Conservation (phyloP, 2,888 invertebrate genomes). For the Melinopterus prodromus region DNA sequence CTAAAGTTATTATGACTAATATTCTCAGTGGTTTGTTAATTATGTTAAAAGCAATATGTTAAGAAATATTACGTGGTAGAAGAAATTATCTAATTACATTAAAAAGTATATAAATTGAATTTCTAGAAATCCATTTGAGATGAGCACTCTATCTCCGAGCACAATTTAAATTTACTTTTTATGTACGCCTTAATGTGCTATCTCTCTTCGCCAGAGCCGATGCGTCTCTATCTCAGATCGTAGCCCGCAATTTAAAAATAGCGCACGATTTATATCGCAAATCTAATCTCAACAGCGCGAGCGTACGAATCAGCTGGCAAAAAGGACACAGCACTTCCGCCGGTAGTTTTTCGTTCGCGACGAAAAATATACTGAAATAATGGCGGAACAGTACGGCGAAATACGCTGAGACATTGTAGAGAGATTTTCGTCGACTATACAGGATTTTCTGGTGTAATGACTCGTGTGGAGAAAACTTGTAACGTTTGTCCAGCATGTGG, state of each 20-base stretch:
- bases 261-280: not conserved
- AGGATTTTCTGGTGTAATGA: not conserved
- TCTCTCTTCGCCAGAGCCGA: not conserved
- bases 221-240: not conserved
- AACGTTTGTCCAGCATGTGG: not conserved
- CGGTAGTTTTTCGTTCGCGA: not conserved
- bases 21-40: too few species aligned
- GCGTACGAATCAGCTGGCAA: not conserved
- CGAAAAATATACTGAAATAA: not conserved
- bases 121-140: too few species aligned
- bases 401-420: not conserved
- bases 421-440: not conserved
- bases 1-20: too few species aligned
- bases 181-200: not conserved
- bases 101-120: too few species aligned
- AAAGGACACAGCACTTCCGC: not conserved
- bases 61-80: too few species aligned
- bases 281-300: not conserved
- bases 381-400: not conserved
- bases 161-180: not conserved
- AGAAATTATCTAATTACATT: too few species aligned
- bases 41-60: too few species aligned
- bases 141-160: not conserved
- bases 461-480: too few species aligned
- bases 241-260: conserved; percentile 4